Conservation (phyloP, 2,113 vertebrate genomes). For the Fregata magnificens region DNA sequence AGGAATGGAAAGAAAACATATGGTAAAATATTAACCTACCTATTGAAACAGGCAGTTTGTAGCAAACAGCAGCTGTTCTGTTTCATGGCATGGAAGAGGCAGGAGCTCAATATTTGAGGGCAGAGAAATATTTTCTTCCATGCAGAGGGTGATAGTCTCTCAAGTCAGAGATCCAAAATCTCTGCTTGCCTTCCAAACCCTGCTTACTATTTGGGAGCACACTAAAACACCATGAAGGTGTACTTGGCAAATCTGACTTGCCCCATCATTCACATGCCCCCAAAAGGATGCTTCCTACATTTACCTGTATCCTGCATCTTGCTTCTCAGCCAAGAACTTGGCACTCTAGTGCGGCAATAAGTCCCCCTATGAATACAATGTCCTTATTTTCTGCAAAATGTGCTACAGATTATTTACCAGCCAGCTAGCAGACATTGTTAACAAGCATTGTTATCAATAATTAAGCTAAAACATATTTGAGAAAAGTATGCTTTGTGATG, state of each 20-base stretch:
- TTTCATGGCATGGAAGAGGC: conserved; percentile 1
- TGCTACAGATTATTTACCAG: not conserved
- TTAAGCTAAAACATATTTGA: not conserved
- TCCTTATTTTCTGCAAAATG: conserved; percentile 7
- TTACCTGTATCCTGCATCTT: not conserved
- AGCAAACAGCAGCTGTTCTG: conserved; percentile 54
- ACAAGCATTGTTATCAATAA: conserved; percentile 8
- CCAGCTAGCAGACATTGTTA: not conserved
- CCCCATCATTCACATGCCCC: not conserved
- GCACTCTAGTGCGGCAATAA: not conserved
- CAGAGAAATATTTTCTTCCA: conserved; percentile 7
- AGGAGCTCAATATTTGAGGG: not conserved
- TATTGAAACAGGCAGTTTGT: conserved; percentile 23
- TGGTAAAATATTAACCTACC: conserved; percentile 23
- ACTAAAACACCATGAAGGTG: not conserved
- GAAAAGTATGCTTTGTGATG: not conserved
- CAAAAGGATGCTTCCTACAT: not conserved
- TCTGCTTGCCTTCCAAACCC: not conserved
- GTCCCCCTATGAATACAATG: not conserved
- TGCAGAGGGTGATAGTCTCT: not conserved
- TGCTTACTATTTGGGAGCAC: not conserved
- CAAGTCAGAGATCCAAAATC: not conserved
- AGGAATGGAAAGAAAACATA: conserved; percentile 19
- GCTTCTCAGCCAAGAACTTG: not conserved
- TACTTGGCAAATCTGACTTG: not conserved